A percentile compares a stretch with the other conserved stretches of the same genome.
Evolutionary conservation across 2,113 vertebrate species (phyloP).

Genomic region (Kryptolebias marmoratus): DNA sequence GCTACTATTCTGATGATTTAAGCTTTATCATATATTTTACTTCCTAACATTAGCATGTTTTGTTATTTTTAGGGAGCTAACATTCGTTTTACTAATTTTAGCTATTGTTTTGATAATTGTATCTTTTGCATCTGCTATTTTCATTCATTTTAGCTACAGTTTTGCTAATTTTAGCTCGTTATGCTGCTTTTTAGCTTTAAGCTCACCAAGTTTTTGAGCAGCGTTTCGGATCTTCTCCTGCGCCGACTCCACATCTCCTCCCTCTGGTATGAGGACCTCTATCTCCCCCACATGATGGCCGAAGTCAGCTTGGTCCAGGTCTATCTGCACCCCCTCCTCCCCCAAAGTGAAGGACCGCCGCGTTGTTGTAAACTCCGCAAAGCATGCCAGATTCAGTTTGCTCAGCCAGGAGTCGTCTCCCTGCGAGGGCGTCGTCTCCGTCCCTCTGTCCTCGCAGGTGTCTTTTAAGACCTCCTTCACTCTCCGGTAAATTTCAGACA

Average conservation of each 20-base stretch:
- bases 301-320: constrained; percentile 83
- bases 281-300: constrained; percentile 82
- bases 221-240: constrained; percentile 72
- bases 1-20: too few relatives aligned
- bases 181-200: background rate
- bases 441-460: constrained; percentile 3
- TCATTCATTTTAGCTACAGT: too few relatives aligned
- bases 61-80: too few relatives aligned
- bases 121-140: too few relatives aligned
- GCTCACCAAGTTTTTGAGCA: constrained; percentile 75
- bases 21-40: too few relatives aligned
- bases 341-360: constrained; percentile 72
- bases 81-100: too few relatives aligned
- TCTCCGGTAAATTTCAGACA: constrained; percentile 73
- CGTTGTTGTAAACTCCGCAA: constrained; percentile 78
- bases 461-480: constrained; percentile 65
- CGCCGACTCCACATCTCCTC: constrained; percentile 70
- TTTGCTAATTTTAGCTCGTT: too few relatives aligned
- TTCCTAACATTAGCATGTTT: too few relatives aligned
- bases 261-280: constrained; percentile 78
- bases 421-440: constrained; percentile 7
- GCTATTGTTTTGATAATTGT: too few relatives aligned
- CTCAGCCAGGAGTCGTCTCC: constrained; percentile 66
- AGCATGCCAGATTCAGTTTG: constrained; percentile 70
- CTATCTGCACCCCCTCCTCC: constrained; percentile 70